phyloP scores from a whole-genome alignment of 2,888 invertebrate species.

The Euzophera pinguis region DNA sequence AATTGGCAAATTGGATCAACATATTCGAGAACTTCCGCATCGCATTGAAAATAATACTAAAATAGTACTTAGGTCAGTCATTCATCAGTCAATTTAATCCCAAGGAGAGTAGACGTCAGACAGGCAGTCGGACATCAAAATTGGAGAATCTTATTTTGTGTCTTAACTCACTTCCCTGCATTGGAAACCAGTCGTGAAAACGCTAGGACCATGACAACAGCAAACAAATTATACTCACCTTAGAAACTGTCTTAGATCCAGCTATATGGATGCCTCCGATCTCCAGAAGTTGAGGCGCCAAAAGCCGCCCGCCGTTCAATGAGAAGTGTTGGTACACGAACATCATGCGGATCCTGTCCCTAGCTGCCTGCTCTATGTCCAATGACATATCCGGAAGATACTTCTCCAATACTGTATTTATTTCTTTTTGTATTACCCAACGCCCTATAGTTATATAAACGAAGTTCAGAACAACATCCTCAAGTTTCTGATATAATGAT shows the following conservation, averaged over 20 bases:
- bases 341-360: conserved; percentile 38
- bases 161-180: too few relatives aligned
- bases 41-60: too few relatives aligned
- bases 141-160: too few relatives aligned
- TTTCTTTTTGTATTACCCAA: conserved; percentile 70
- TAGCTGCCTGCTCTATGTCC: conserved; percentile 50
- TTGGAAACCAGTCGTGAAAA: too few relatives aligned
- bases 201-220: too few relatives aligned
- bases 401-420: conserved; percentile 59
- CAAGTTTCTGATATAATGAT: conserved; percentile 40
- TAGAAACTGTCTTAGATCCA: background rate
- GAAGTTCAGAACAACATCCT: conserved; percentile 36
- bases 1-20: too few relatives aligned
- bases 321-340: conserved; percentile 51
- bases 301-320: conserved; percentile 37
- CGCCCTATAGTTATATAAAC: conserved; percentile 33
- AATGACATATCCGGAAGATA: conserved; percentile 51
- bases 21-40: too few relatives aligned
- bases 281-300: conserved; percentile 28
- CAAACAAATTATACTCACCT: too few relatives aligned
- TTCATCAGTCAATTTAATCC: too few relatives aligned
- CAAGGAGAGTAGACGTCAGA: too few relatives aligned
- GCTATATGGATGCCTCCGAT: background rate
- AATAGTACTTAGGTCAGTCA: too few relatives aligned
- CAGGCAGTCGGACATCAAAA: too few relatives aligned